Base-by-base conservation (phyloP, 1,140 invertebrate species). In the Gryon sp. region DNA sequence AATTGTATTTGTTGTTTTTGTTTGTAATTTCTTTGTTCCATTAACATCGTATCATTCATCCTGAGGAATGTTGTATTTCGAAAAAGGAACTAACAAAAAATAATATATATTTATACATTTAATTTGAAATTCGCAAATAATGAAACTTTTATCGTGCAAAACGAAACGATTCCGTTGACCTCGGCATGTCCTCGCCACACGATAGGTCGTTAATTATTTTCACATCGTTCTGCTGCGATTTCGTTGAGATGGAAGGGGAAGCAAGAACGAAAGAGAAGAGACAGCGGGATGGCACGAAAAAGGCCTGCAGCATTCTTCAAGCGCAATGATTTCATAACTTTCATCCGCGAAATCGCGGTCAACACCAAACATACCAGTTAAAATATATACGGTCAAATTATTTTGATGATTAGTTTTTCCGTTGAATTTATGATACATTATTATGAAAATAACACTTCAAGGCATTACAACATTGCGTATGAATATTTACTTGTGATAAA, bases 321-420 rank as follows among this genome's bases (percentile, higher is more conserved):
- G 46, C 69, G 41, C 70, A 80, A 83, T 82, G 81, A 84, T 85
- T 87, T 87, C 84, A 83, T 85, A 85, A 84, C 83, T 84, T 85
- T 79, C 81, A 48, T 81, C 46, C 73, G 76, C 60, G 52, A 68
- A 84, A 86, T 83, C 80, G 82, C 83, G 83, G 84, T 85, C 84
- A 84, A 43, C 43, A n/a, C n/a, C 22, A 52, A 46, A 84, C 70
- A 84, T 83, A 81, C 73, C 40, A 55, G 0, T 34, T 14, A 15
- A 79, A 82, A 80, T 84, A 34, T 9, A 79, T 86, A 83, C 66
- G 55, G 50, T 52, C 73, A 66, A 84, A 80, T 86, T 83, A 86
- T 86, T 86, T 84, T 84, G 77, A 77, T 79, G 83, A 86, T 86
- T 86, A 86, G 82, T 84, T 84, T 85, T 86, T 84, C 72, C 81